Percentiles rank a stretch among this genome's conserved stretches.
Evolutionary conservation across 2,113 vertebrate species (phyloP).

Genomic region (Bombycilla garrulus): DNA sequence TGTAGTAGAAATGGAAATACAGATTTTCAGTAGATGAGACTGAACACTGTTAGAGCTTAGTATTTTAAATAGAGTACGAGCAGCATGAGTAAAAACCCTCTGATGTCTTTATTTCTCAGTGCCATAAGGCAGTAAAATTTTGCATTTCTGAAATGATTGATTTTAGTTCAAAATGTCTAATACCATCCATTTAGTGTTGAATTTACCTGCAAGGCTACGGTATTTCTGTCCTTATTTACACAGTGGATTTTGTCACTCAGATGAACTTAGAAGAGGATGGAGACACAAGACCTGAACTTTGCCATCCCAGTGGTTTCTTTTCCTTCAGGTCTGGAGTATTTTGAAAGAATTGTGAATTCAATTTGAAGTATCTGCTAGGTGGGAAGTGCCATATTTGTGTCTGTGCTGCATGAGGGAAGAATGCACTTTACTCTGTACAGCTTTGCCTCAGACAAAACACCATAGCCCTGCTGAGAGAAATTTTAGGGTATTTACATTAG

Average conservation of each 20-base stretch:
- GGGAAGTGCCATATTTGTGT: neutral
- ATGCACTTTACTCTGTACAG: neutral
- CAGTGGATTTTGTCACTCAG: neutral
- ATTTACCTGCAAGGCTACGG: neutral
- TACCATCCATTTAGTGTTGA: neutral
- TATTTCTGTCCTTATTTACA: neutral
- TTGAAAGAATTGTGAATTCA: rapidly evolving
- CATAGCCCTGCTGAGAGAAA: neutral
- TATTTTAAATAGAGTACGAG: neutral
- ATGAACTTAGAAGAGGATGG: neutral
- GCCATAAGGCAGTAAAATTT: neutral
- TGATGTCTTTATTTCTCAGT: neutral
- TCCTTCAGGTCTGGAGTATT: neutral
- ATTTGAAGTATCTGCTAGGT: neutral
- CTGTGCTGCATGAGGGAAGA: neutral
- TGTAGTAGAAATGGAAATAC: neutral
- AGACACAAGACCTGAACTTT: neutral
- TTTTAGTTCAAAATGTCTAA: neutral
- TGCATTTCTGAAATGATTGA: neutral
- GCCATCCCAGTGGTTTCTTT: neutral
- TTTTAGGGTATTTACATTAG: neutral
- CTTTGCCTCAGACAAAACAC: neutral
- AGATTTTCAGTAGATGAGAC: neutral
- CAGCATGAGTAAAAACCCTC: neutral
- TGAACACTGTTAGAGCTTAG: neutral